Base-by-base conservation (phyloP, 2,888 invertebrate species). In the Sminthurinus aureus region DNA sequence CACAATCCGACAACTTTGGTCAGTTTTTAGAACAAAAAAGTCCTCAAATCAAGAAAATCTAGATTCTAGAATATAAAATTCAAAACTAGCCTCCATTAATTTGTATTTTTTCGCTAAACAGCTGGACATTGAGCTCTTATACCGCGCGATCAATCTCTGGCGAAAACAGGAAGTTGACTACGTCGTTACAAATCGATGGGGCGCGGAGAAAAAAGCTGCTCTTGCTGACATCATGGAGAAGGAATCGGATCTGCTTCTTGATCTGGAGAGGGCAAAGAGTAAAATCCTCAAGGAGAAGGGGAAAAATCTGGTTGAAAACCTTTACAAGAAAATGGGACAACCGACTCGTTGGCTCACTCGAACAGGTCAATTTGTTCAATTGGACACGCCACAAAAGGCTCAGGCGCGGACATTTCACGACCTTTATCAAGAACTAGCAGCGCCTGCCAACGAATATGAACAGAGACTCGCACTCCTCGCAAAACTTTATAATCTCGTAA, bases 381-480 rank as follows among this genome's bases (percentile, higher is more conserved):
- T 97, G 94, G 95, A 96, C 88, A 95, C 96, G 0, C 90, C 95
- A 79, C 94, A 94, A 90, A 95, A 94, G 24, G 95, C 96, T 89
- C 93, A 94, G 88, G 96, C 95, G 20, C 93, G 94, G 79, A 94
- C 95, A 89, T 92, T 96, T 75, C 93, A 93, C 83, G 93, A 93
- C 87, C 91, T 96, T 20, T 96, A 95, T 90, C 92, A 93, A 88
- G 92, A 93, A 81, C 92, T 96, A 87, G 91, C 91, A 78, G 91
- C 92, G 58, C 91, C 93, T 80, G 90, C 91, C 89, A 90, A 89
- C 83, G 92, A 93, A 86, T 90, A 93, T 84, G 91, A 92, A 0
- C 91, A 92, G 24, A 93, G 85, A 0, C 24, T 94, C 85, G 93
- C 94, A 88, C 92, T 95, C 69, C 91, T 96, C 85, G 93, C 94